Evolutionary conservation across 2,113 vertebrate species (phyloP).

Genomic region (human (Homo sapiens)): GRCh38 chrX:26643501-26644000

Average conservation of each 20-base stretch:
- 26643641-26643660: constrained; percentile 45
- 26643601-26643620: constrained; percentile 40
- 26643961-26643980: neutral
- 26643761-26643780: neutral
- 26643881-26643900: neutral
- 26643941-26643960: constrained; percentile 22
- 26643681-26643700: constrained; percentile 51
- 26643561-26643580: constrained; percentile 57
- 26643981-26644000: neutral
- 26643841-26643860: constrained; percentile 56
- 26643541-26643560: constrained; percentile 48
- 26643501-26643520: constrained; percentile 63
- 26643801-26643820: constrained; percentile 30
- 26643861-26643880: constrained; percentile 39
- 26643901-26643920: neutral
- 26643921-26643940: neutral
- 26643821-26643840: constrained; percentile 55
- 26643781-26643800: constrained; percentile 62
- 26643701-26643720: constrained; percentile 46
- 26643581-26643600: constrained; percentile 64
- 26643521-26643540: constrained; percentile 39
- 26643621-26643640: constrained; percentile 15
- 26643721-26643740: constrained; percentile 31
- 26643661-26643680: constrained; percentile 52
- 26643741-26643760: constrained; percentile 53